Base-by-base conservation (phyloP, 1,140 invertebrate species). In the Coelopa frigida region DNA sequence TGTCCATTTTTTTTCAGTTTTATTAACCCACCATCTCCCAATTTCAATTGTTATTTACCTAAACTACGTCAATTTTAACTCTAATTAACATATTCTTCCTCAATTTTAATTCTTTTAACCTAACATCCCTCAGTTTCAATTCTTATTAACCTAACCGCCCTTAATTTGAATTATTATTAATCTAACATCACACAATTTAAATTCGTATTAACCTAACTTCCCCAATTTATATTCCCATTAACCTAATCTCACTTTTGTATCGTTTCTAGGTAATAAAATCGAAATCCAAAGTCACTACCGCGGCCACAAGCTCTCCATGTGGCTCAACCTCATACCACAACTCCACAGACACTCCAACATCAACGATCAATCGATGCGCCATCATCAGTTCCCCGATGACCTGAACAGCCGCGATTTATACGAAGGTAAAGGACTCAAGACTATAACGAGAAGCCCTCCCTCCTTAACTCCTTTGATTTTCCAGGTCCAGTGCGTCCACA, bases 301-400 rank as follows among this genome's bases (percentile, higher is more conserved):
- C 3, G 87, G 87, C 29, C 87, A 91, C 65, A 90, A 93, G 68
- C 82, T 93, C 74, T 90, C 89, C n/a, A 79, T 94, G 46, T 95
- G 92, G 91, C 69, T 91, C 46, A 88, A 90, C 58, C 77, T 94
- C 22, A 84, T 94, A 49, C 92, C 92, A 3, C 88, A 92, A 61
- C 71, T 88, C n/a, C 84, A 88, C 60, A 73, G 82, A 22, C 83
- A 85, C 2, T 83, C 83, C 21, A 75, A 76, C 50, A 64, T 76
- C 11, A 80, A 83, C 52, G 84, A 87, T 59, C 76, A 85, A 49
- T 83, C 76, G 36, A 83, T 86, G 78, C 72, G 82, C n/a, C 83
- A 87, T 66, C 85, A 87, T 68, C 82, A 86, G 60, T 82, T 82
- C 54, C 75, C 81, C 50, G 78, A 83, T 49, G 82, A 85, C 51